These are phyloP conservation scores for Noctua comes DNA, from an alignment of 2,888 invertebrate genomes.

Conservation along the genomic window DNA sequence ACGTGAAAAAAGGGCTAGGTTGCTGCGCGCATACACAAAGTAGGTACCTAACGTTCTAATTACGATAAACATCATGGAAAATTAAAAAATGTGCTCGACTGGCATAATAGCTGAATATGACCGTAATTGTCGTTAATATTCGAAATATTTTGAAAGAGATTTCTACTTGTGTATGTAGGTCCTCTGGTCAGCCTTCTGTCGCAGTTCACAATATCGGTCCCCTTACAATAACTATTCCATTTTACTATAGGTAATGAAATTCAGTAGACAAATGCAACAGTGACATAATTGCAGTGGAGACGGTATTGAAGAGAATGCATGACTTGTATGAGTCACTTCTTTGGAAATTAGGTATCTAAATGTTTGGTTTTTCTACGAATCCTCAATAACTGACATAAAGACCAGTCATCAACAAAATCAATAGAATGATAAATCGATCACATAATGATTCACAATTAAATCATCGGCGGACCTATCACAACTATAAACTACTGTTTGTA, in stretches of 20 bases:
- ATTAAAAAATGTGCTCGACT: background rate
- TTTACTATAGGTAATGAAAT: background rate
- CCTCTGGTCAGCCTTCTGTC: background rate
- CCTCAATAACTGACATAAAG: background rate
- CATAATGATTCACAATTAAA: constrained; percentile 1
- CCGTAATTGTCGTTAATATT: background rate
- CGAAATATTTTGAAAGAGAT: background rate
- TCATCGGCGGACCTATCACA: background rate
- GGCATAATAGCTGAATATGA: background rate
- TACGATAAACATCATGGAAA: background rate
- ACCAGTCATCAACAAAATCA: constrained; percentile 8
- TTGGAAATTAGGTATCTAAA: background rate
- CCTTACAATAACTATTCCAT: background rate
- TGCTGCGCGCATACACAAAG: background rate
- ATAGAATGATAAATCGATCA: background rate
- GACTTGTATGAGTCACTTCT: constrained; percentile 28
- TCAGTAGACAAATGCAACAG: background rate
- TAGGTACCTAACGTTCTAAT: background rate
- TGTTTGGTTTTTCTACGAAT: background rate
- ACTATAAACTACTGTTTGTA: background rate
- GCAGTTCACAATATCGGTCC: background rate
- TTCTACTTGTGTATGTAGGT: background rate
- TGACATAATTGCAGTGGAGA: background rate
- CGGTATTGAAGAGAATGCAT: background rate
- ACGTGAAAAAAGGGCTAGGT: background rate